Percentiles rank a stretch among this genome's conserved stretches.
Evolutionary conservation across 1,140 invertebrate genomes (phyloP).

Genomic region (Trachelipus rathkii): DNA sequence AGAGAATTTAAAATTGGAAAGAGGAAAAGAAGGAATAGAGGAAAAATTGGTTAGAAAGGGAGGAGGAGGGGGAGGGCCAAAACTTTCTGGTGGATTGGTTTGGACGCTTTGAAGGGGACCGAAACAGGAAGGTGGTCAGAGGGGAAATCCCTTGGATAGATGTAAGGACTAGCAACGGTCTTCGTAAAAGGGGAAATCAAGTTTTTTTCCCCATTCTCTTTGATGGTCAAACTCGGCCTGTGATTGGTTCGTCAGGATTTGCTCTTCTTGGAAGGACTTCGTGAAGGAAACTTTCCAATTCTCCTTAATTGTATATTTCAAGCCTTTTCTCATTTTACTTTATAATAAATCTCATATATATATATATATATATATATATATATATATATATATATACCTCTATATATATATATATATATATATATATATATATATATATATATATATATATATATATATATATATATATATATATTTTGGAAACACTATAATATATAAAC

Average conservation of each 20-base stretch:
- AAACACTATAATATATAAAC: too few species aligned
- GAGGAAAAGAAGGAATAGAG: too few species aligned
- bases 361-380: conserved; percentile 7
- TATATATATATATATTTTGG: background rate
- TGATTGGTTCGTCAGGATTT: background rate
- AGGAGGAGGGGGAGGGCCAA: too few species aligned
- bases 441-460: conserved; percentile 15
- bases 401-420: conserved; percentile 17
- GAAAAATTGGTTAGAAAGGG: too few species aligned
- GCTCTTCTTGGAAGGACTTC: background rate
- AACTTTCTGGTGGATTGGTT: background rate
- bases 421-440: conserved; percentile 22
- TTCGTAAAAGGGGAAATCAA: background rate
- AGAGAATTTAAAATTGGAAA: too few species aligned
- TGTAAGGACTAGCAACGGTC: background rate
- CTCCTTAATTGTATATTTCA: conserved; percentile 3
- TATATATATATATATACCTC: background rate
- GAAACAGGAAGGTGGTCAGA: background rate
- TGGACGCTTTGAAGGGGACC: background rate
- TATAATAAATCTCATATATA: background rate
- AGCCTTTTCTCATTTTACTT: background rate
- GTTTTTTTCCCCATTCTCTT: background rate
- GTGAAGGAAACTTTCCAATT: background rate
- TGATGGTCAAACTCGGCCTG: conserved; percentile 6
- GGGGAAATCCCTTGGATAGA: background rate